A percentile compares a stretch with the other conserved stretches of the same genome.
Evolutionary conservation across 2,113 vertebrate species (phyloP).

Genomic region (Ceyx melanurus): DNA sequence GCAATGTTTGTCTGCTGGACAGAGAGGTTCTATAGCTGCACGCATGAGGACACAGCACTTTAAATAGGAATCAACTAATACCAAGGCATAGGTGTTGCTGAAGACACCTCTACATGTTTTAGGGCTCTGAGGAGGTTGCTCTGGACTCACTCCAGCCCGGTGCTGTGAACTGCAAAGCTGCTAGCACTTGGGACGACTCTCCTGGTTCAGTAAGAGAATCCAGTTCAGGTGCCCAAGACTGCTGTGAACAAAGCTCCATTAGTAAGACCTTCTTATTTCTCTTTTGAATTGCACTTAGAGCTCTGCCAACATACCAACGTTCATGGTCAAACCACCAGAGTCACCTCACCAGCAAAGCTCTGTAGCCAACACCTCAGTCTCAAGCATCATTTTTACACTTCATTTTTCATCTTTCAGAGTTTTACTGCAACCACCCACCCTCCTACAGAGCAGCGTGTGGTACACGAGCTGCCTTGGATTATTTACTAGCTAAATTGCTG

Average conservation of each 20-base stretch:
- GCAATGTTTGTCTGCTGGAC: background rate
- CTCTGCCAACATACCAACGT: background rate
- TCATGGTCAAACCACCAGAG: too few relatives aligned
- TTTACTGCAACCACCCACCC: background rate
- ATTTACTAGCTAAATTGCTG: background rate
- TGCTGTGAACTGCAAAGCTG: background rate
- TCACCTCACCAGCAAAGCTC: background rate
- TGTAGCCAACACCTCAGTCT: background rate
- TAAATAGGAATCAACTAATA: background rate
- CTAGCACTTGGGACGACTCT: background rate
- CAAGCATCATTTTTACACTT: background rate
- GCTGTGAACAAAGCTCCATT: background rate
- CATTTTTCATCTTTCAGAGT: background rate
- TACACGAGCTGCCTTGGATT: background rate
- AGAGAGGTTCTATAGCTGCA: background rate
- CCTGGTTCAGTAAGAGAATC: background rate
- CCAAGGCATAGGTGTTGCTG: background rate
- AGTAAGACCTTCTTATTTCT: background rate
- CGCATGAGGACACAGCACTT: background rate
- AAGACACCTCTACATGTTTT: background rate
- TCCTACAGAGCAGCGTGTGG: background rate
- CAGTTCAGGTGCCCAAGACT: background rate
- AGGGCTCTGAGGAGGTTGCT: background rate
- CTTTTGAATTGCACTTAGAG: background rate
- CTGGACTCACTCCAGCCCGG: background rate